Evolutionary conservation across 2,888 invertebrate genomes (phyloP), one percentile per base, ranked within the genome.

Genomic region (Drosophila anceps): DNA sequence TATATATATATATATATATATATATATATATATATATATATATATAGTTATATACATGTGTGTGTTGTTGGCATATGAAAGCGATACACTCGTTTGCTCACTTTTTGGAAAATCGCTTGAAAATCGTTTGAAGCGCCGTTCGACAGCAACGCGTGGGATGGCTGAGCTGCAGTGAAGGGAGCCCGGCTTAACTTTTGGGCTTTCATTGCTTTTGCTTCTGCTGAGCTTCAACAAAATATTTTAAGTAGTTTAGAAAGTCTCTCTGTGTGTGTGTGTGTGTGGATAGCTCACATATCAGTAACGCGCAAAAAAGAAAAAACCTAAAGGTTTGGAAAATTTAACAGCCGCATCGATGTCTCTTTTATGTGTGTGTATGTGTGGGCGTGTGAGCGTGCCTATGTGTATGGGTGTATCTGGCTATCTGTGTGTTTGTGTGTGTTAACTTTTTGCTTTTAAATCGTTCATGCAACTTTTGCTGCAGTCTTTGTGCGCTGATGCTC

Each of bases 201-300:
- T 81, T 75, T 63, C 81, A 69, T 76, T 72, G 69, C 74, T 71
- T 79, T 76, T 79, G 73, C 67, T 79, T 75, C 60, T 81, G 78
- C 69, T 69, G 57, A 84, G 84, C 81, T 88, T 86, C 77, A 73
- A 64, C 89, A 81, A 88, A 88, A 84, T 86, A 84, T 84, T 84
- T 86, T 84, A 88, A 84, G 84, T 87, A 84, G 84, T 88, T 84
- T 88, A 84, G 72, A 77, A 86, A 84, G 73, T 66, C 51, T 63
- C 46, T 69, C 53, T 54, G 29, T 51, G 51, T 31, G 69, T 62
- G 55, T 58, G 63, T 61, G 58, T 31, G 35, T 51, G 58, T 53
- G 54, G 43, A 24, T 35, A 53, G 50, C 72, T 83, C 70, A 72
- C 73, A 81, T 81, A 88, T 84, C 83, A 80, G 73, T 69, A 54